These are phyloP conservation scores for Latrodectus hesperus DNA, from an alignment of 2,888 invertebrate genomes.

Conservation along the genomic window DNA sequence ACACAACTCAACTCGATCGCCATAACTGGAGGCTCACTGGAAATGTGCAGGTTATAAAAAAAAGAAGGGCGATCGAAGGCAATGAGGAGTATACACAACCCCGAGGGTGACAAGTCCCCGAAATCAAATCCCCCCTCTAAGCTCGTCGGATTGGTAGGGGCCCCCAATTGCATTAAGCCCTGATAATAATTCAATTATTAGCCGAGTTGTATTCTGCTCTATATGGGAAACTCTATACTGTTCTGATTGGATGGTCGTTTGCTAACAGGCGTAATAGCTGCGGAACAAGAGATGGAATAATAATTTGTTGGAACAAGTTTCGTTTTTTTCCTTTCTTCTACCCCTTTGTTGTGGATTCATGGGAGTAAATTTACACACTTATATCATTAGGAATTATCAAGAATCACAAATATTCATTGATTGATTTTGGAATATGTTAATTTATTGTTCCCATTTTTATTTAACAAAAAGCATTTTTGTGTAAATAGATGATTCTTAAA, in stretches of 20 bases:
- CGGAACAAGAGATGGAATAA: neutral
- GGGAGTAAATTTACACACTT: no score
- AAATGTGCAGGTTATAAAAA: neutral
- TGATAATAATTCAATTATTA: constrained; percentile 47
- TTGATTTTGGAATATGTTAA: no score
- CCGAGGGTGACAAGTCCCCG: constrained; percentile 31
- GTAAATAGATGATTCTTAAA: no score
- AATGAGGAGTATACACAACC: constrained; percentile 50
- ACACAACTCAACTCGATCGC: constrained; percentile 36
- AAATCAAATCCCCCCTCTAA: constrained; percentile 48
- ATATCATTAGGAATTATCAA: no score
- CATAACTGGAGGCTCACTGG: constrained; percentile 23
- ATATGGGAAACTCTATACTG: neutral
- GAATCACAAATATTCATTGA: no score
- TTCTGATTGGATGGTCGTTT: neutral
- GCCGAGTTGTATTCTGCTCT: constrained; percentile 32
- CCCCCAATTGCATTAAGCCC: constrained; percentile 53
- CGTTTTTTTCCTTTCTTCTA: neutral
- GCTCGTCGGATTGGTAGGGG: constrained; percentile 14
- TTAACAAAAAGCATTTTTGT: no score
- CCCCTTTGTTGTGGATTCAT: no score
- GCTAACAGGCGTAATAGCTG: neutral
- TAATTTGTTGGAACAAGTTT: neutral
- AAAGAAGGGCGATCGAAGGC: constrained; percentile 38
- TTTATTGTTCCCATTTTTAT: no score